phyloP scores from a whole-genome alignment of 2,797 vertebrate species.

The Linurgus olivaceus region DNA sequence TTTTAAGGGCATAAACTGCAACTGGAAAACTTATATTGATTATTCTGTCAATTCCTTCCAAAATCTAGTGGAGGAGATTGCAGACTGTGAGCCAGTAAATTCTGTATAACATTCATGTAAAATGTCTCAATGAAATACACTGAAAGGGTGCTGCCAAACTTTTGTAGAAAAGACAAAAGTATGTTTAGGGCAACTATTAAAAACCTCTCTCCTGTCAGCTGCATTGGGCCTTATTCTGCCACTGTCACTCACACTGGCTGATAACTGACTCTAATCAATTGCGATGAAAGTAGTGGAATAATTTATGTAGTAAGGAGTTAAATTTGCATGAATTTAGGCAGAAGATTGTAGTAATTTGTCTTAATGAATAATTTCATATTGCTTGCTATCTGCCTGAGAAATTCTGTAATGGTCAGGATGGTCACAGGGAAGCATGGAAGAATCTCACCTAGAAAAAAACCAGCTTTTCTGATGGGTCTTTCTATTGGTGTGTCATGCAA shows the following conservation, averaged over 20 bases:
- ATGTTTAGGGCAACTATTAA: neutral
- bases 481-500: neutral
- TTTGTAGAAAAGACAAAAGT: neutral
- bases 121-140: neutral
- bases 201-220: neutral
- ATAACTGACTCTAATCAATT: neutral
- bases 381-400: neutral
- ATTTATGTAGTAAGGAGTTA: neutral
- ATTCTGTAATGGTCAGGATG: neutral
- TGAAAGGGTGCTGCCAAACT: neutral
- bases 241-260: neutral
- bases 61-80: neutral
- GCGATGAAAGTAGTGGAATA: neutral
- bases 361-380: constrained; percentile 5
- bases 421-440: neutral
- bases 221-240: neutral
- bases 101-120: neutral
- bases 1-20: neutral
- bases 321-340: neutral
- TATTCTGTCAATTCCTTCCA: neutral
- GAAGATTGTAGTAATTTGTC: neutral
- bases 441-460: neutral
- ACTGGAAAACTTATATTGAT: neutral
- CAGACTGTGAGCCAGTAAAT: neutral
- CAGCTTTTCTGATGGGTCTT: neutral